Percentiles rank a stretch among this genome's conserved stretches.
phyloP scores from a whole-genome alignment of 2,888 invertebrate genomes.

The Leptogaster cylindrica region DNA sequence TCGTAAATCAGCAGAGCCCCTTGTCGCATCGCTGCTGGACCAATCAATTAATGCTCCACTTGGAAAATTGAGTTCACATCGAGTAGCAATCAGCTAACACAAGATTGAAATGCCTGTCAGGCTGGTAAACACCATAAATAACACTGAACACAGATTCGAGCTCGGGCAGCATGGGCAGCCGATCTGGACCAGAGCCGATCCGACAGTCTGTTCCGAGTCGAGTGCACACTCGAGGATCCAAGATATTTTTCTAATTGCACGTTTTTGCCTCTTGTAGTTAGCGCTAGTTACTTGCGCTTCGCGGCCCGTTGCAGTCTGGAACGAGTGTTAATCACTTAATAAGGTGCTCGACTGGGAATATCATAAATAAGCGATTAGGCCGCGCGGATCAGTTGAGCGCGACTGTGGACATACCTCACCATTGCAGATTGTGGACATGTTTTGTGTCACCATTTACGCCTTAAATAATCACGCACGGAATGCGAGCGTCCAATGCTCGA shows the following conservation, averaged over 20 bases:
- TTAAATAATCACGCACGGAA: slow-evolving; percentile 11
- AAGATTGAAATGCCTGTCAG: slow-evolving; percentile 38
- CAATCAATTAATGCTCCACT: slow-evolving; percentile 40
- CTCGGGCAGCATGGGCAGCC: not conserved
- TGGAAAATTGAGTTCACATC: slow-evolving; percentile 40
- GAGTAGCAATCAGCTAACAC: slow-evolving; percentile 35
- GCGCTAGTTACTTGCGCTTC: slow-evolving; percentile 17
- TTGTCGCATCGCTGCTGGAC: slow-evolving; percentile 31
- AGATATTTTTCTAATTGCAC: slow-evolving; percentile 33
- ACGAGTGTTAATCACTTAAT: slow-evolving; percentile 42
- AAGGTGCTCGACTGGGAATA: slow-evolving; percentile 40
- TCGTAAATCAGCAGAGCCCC: slow-evolving; percentile 31
- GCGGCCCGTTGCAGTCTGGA: not conserved
- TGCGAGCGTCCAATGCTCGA: slow-evolving; percentile 7
- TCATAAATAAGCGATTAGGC: slow-evolving; percentile 41
- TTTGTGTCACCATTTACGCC: slow-evolving; percentile 37
- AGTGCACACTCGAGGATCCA: slow-evolving; percentile 16
- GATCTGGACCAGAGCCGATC: not conserved
- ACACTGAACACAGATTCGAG: slow-evolving; percentile 25
- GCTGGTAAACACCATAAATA: slow-evolving; percentile 38
- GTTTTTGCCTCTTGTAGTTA: slow-evolving; percentile 17
- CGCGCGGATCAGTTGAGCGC: slow-evolving; percentile 3
- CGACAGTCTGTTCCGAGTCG: not conserved
- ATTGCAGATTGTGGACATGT: slow-evolving; percentile 34
- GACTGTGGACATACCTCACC: slow-evolving; percentile 29